A percentile compares a stretch with the other conserved stretches of the same genome.
These are phyloP conservation scores for Serripes groenlandicus DNA, from an alignment of 2,888 invertebrate genomes.

Conservation along the genomic window DNA sequence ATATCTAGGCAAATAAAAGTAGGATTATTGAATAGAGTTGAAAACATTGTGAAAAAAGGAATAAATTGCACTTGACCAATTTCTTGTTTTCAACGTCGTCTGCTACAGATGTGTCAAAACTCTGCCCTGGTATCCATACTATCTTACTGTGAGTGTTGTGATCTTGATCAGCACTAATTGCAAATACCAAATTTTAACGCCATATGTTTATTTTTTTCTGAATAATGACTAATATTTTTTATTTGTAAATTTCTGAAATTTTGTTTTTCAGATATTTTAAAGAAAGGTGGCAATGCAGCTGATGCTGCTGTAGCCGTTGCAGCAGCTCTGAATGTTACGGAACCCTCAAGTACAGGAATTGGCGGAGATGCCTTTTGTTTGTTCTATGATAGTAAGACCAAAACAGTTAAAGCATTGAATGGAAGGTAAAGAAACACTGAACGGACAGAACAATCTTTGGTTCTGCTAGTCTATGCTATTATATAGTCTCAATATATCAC, in stretches of 20 bases:
- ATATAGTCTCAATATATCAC: too few relatives aligned
- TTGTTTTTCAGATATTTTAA: constrained; percentile 81
- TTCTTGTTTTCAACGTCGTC: not conserved
- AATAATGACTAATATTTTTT: not conserved
- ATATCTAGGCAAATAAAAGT: too few relatives aligned
- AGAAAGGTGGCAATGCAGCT: constrained; percentile 86
- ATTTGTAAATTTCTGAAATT: not conserved
- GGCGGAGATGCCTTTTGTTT: constrained; percentile 87
- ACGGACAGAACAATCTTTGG: too few relatives aligned
- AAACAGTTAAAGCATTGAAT: constrained; percentile 84
- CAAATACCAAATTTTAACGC: too few relatives aligned
- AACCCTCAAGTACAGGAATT: constrained; percentile 86
- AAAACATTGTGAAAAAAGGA: not conserved
- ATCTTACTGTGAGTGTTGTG: too few relatives aligned
- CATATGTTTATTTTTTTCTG: not conserved
- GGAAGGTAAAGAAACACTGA: constrained; percentile 79
- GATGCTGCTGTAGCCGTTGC: constrained; percentile 87
- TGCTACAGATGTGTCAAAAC: too few relatives aligned
- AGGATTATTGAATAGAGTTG: not conserved
- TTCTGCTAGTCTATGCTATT: too few relatives aligned
- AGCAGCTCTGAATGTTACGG: constrained; percentile 86
- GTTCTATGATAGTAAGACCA: constrained; percentile 83
- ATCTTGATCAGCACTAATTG: too few relatives aligned
- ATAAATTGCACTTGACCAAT: not conserved
- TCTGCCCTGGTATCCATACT: too few relatives aligned